phyloP scores from a whole-genome alignment of 1,140 invertebrate genomes.

The Yoshiicerus persimilis region DNA sequence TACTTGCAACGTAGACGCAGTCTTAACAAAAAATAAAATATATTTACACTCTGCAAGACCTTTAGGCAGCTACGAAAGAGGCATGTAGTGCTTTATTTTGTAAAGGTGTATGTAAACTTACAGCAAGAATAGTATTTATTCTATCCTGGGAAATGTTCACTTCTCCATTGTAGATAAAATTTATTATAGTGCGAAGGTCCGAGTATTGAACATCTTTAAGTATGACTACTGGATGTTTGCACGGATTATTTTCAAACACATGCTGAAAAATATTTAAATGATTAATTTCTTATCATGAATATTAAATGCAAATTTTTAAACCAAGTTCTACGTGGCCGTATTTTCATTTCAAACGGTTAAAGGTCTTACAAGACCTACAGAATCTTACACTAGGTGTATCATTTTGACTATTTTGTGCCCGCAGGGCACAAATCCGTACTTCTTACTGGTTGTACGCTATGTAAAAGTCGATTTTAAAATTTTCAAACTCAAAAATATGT shows the following conservation, averaged over 20 bases:
- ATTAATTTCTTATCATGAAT: neutral
- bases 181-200: slow-evolving; percentile 83
- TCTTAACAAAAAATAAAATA: slow-evolving; percentile 57
- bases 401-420: too few species aligned
- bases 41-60: neutral
- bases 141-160: slow-evolving; percentile 87
- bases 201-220: slow-evolving; percentile 82
- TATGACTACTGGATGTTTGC: slow-evolving; percentile 86
- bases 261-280: slow-evolving; percentile 58
- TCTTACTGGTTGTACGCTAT: too few species aligned
- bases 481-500: too few species aligned
- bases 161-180: slow-evolving; percentile 91
- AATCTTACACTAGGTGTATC: too few species aligned
- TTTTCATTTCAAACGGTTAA: too few species aligned
- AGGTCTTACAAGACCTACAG: too few species aligned
- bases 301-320: too few species aligned
- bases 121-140: slow-evolving; percentile 77
- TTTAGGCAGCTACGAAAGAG: neutral
- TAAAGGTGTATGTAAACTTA: slow-evolving; percentile 50
- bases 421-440: too few species aligned
- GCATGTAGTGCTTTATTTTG: too few species aligned
- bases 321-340: too few species aligned
- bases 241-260: slow-evolving; percentile 79
- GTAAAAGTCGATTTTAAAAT: too few species aligned
- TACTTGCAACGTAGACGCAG: slow-evolving; percentile 82